Conservation (phyloP, 2,888 invertebrate species). For the Aleiodes leptofemur region DNA sequence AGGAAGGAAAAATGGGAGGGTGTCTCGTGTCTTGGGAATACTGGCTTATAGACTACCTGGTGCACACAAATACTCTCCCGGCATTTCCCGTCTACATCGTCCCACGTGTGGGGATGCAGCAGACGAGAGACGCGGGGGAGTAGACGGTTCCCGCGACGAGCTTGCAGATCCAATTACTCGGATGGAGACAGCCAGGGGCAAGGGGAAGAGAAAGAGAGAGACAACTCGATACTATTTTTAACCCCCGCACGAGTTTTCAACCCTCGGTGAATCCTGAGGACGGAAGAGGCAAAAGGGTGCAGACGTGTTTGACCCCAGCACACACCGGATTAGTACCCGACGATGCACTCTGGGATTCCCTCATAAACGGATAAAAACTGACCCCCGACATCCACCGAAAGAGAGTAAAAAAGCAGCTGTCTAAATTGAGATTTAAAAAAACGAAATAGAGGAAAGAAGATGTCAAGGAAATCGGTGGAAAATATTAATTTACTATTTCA, state of each 20-base stretch:
- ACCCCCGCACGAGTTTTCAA: constrained; percentile 44
- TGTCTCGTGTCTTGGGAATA: constrained; percentile 50
- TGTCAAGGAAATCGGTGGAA: too few relatives aligned
- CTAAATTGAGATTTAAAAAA: constrained; percentile 12
- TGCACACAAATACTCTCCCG: constrained; percentile 37
- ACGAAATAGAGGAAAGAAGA: too few relatives aligned
- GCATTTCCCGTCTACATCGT: constrained; percentile 41
- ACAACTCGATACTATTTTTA: constrained; percentile 55
- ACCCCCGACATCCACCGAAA: constrained; percentile 13
- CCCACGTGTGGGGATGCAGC: constrained; percentile 27
- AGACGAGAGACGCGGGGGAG: not conserved
- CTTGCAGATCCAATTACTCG: constrained; percentile 61
- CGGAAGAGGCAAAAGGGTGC: constrained; percentile 41
- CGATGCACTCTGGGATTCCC: constrained; percentile 22
- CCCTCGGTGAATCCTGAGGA: constrained; percentile 41
- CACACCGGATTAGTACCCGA: constrained; percentile 23
- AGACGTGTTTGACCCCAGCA: constrained; percentile 32
- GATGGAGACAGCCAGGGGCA: constrained; percentile 24
- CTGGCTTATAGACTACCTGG: constrained; percentile 49
- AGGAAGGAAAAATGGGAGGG: constrained; percentile 47
- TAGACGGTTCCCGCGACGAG: constrained; percentile 30
- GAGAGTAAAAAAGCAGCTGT: constrained; percentile 7
- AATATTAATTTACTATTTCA: not conserved
- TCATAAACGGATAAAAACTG: constrained; percentile 39
- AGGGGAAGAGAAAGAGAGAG: constrained; percentile 21